A percentile compares a stretch with the other conserved stretches of the same genome.
phyloP scores from a whole-genome alignment of 2,113 vertebrate genomes.

The Falco punctatus region DNA sequence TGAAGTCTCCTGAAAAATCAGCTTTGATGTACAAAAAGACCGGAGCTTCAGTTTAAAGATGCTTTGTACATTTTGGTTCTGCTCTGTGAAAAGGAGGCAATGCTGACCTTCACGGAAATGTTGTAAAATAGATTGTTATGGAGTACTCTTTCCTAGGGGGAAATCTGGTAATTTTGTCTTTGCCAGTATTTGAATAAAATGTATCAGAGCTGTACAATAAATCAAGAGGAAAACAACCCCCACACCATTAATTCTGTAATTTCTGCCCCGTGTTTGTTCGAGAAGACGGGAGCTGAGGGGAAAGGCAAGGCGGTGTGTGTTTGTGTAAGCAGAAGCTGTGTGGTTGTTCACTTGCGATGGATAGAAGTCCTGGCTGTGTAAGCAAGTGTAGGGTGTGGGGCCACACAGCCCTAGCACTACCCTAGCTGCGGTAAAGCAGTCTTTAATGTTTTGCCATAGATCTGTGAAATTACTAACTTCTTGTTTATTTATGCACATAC shows the following conservation, averaged over 20 bases:
- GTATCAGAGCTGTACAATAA: not conserved
- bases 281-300: not conserved
- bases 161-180: not conserved
- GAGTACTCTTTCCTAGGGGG: not conserved
- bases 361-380: not conserved
- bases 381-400: not conserved
- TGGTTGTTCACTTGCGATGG: not conserved
- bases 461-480: not conserved
- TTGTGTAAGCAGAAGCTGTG: not conserved
- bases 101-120: not conserved
- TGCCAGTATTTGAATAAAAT: not conserved
- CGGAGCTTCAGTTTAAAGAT: not conserved
- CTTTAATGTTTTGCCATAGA: not conserved
- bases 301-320: not conserved
- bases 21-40: not conserved
- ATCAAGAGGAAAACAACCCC: not conserved
- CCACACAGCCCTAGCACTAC: not conserved
- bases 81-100: not conserved
- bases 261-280: not conserved
- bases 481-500: not conserved
- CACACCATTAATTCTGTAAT: not conserved
- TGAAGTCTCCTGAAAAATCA: not conserved
- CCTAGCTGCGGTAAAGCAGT: fast-evolving
- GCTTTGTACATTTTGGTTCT: not conserved
- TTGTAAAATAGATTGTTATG: not conserved